Conservation (phyloP, 2,797 vertebrate species). For the Oryzias dopingdopingensis region DNA sequence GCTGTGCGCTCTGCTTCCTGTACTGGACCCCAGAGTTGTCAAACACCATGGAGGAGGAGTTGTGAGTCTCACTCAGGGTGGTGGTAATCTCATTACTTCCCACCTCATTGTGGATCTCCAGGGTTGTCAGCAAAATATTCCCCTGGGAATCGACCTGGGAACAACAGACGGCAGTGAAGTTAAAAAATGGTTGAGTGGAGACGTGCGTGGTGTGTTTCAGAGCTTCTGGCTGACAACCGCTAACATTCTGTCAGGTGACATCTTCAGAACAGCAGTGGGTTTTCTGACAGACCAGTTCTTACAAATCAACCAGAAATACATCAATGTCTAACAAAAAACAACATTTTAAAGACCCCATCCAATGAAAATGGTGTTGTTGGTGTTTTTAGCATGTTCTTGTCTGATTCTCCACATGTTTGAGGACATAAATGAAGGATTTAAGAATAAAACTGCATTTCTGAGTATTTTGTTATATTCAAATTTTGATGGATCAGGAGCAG, state of each 20-base stretch:
- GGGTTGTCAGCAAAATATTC: conserved; percentile 92
- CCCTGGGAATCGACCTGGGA: conserved; percentile 92
- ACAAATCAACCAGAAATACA: conserved; percentile 64
- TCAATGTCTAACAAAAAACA: conserved; percentile 23
- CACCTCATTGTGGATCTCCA: conserved; percentile 98
- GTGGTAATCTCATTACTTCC: conserved; percentile 88
- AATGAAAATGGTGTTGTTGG: too few relatives aligned
- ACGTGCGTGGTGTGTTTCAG: conserved; percentile 24
- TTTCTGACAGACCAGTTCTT: conserved; percentile 51
- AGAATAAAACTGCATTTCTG: too few relatives aligned
- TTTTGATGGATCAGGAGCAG: too few relatives aligned
- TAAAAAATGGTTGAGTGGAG: conserved; percentile 38
- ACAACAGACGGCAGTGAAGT: conserved; percentile 35
- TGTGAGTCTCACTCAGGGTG: conserved; percentile 83
- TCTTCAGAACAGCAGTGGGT: conserved; percentile 30
- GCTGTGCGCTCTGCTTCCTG: conserved; percentile 85
- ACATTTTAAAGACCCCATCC: too few relatives aligned
- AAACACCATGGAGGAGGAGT: conserved; percentile 90
- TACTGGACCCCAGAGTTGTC: conserved; percentile 93
- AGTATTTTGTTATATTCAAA: too few relatives aligned
- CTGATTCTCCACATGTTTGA: too few relatives aligned
- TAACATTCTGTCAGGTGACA: conserved; percentile 41
- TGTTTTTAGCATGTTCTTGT: too few relatives aligned
- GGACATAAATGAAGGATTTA: too few relatives aligned
- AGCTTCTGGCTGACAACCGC: conserved; percentile 10